Evolutionary conservation across 2,113 vertebrate species (phyloP), one percentile per base, ranked within the genome.

Genomic region (Oreotragus oreotragus): DNA sequence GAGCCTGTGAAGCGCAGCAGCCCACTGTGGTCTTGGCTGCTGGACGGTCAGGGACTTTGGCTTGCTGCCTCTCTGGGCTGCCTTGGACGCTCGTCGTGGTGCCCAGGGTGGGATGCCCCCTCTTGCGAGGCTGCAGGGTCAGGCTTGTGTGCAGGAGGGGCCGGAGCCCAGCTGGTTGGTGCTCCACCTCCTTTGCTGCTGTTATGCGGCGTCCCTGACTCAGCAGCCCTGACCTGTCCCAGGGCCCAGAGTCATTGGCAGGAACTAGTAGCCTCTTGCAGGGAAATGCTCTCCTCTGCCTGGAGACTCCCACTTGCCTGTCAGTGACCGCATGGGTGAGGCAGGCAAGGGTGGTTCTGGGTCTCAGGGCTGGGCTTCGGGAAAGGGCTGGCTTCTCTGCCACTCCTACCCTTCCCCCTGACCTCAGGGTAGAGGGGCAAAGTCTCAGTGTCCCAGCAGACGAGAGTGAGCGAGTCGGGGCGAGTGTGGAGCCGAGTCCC

Each of bases 1-100:
- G 80, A 49, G 12, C 16, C 73, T 55, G 6, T 6, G 4, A 0
- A 45, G 27, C 6, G 2, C 47, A 2, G 0, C 2, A 53, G 2
- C 30, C 10, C 1, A 5, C 49, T 51, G 84, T 6, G n/a, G 10
- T 15, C 33, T 25, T 5, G 57, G 47, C 60, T 25, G 28, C 43
- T 4, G 19, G 10, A 36, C 1, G 3, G 17, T 23, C n/a, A 7
- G 36, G 64, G 28, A 64, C 7, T 3, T 30, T 14, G 80, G 30
- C 58, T 36, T 33, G 36, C 55, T 7, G 6, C 66, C 60, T 84
- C 2, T 27, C 30, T 19, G 33, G 55, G 4, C 80, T 88, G 16
- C 14, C 25, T 3, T 8, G 47, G 28, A 45, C 14, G 0, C 49
- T 77, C 30, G 80, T 57, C 7, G 2, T 30, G 5, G 6, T 19